Conservation (phyloP, 2,888 invertebrate species). For the Acanthosoma haemorrhoidale region DNA sequence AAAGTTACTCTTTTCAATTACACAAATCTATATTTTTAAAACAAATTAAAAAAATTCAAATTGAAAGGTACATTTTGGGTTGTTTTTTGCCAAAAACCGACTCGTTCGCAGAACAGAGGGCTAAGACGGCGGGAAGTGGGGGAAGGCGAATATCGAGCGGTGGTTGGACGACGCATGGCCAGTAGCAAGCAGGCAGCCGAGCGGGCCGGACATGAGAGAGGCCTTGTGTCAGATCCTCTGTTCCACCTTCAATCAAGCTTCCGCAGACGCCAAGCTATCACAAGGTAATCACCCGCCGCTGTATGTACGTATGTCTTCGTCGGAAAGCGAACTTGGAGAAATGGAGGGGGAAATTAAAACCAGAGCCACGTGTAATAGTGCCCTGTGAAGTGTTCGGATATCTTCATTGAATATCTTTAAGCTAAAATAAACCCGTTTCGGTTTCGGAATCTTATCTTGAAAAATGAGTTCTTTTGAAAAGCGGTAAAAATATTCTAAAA, state of each 20-base stretch:
- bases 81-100: too few relatives aligned
- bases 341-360: not conserved
- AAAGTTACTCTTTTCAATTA: too few relatives aligned
- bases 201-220: constrained; percentile 27
- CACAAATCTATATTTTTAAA: too few relatives aligned
- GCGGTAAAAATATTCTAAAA: too few relatives aligned
- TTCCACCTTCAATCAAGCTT: constrained; percentile 13
- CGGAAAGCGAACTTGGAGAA: not conserved
- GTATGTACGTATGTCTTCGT: not conserved
- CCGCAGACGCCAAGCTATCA: constrained; percentile 11
- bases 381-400: too few relatives aligned
- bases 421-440: too few relatives aligned
- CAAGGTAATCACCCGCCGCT: not conserved
- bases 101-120: too few relatives aligned
- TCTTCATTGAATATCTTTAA: too few relatives aligned
- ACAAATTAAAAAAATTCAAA: too few relatives aligned
- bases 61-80: too few relatives aligned
- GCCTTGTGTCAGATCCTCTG: constrained; percentile 23
- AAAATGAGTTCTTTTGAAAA: too few relatives aligned
- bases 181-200: constrained; percentile 12
- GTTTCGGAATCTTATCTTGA: too few relatives aligned
- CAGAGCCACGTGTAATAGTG: not conserved
- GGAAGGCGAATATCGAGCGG: constrained; percentile 25
- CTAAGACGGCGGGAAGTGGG: constrained; percentile 25
- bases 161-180: constrained; percentile 11